Evolutionary conservation across 2,888 invertebrate genomes (phyloP).

Genomic region (Heliconius sara): DNA sequence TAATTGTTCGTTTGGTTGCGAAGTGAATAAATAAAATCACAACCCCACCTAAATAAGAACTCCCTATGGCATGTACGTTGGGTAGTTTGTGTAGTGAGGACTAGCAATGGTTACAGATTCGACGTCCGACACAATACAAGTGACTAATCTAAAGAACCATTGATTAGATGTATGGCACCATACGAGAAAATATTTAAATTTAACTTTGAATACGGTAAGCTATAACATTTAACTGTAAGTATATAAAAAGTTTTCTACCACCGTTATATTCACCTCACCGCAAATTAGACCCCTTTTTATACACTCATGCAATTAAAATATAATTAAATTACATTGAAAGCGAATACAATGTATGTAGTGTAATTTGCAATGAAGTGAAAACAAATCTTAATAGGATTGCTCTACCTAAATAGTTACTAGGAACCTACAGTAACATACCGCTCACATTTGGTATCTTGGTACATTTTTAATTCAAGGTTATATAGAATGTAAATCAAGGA

Average conservation of each 20-base stretch:
- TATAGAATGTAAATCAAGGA: constrained; percentile 1
- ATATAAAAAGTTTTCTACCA: constrained; percentile 36
- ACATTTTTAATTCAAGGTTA: constrained; percentile 29
- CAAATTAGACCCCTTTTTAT: constrained; percentile 20
- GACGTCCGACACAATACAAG: constrained; percentile 19
- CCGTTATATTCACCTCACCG: constrained; percentile 23
- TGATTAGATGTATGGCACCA: constrained; percentile 43
- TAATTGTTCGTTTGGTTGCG: constrained; percentile 60
- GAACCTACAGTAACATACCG: constrained; percentile 41
- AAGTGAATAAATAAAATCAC: constrained; percentile 63
- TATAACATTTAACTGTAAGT: constrained; percentile 32
- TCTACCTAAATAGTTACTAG: constrained; percentile 42
- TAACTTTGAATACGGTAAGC: constrained; percentile 38
- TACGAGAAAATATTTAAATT: constrained; percentile 29
- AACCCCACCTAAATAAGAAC: constrained; percentile 61
- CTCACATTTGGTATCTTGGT: constrained; percentile 35
- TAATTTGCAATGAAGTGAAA: constrained; percentile 21
- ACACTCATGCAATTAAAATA: not conserved
- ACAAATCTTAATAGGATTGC: constrained; percentile 14
- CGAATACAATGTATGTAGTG: not conserved
- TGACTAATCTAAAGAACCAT: constrained; percentile 39
- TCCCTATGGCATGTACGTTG: constrained; percentile 56
- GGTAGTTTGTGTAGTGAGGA: constrained; percentile 35
- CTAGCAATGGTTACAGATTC: constrained; percentile 41
- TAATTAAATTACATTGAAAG: not conserved